These are phyloP conservation scores for Arge pagana DNA, from an alignment of 2,888 invertebrate genomes.

Conservation along the genomic window DNA sequence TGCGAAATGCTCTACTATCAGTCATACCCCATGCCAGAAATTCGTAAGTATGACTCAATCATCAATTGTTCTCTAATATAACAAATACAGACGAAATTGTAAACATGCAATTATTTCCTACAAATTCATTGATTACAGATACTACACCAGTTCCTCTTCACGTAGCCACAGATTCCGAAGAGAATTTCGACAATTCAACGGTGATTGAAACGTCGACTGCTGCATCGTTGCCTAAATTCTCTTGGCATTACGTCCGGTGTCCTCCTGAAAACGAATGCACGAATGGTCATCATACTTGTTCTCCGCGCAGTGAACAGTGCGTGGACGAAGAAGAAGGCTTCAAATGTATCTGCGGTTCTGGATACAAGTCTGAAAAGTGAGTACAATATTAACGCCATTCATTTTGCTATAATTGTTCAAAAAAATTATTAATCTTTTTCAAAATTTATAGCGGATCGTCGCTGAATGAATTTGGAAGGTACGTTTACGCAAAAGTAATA, in stretches of 20 bases:
- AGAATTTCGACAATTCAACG: slow-evolving; percentile 38
- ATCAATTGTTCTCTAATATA: background rate
- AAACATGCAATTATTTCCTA: background rate
- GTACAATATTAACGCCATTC: slow-evolving; percentile 42
- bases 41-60: slow-evolving; percentile 33
- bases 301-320: slow-evolving; percentile 84
- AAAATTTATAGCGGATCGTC: slow-evolving; percentile 34
- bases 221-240: slow-evolving; percentile 61
- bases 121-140: slow-evolving; percentile 26
- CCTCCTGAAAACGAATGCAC: slow-evolving; percentile 92
- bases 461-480: slow-evolving; percentile 48
- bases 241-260: slow-evolving; percentile 89
- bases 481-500: slow-evolving; percentile 13
- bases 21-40: slow-evolving; percentile 42
- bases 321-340: slow-evolving; percentile 82
- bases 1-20: slow-evolving; percentile 59
- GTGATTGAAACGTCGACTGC: slow-evolving; percentile 31
- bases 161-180: slow-evolving; percentile 31
- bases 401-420: slow-evolving; percentile 2
- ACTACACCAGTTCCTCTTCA: slow-evolving; percentile 34
- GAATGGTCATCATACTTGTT: slow-evolving; percentile 90
- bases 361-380: slow-evolving; percentile 67
- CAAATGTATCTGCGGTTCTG: slow-evolving; percentile 81
- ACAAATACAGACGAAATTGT: background rate
- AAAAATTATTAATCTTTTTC: background rate